Conservation (phyloP, 2,113 vertebrate species). For the Aplodontia rufa region DNA sequence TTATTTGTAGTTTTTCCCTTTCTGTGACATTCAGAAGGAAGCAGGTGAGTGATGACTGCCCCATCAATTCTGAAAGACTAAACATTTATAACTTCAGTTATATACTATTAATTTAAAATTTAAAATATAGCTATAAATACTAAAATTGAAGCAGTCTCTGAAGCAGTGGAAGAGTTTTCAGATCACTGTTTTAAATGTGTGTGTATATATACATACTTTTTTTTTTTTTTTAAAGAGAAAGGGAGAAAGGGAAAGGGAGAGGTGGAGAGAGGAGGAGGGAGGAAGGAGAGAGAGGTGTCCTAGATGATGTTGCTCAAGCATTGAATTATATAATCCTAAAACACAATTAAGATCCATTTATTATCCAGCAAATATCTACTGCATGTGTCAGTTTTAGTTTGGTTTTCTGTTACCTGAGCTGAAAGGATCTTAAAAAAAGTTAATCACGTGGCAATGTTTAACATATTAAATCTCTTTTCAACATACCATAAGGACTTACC, state of each 20-base stretch:
- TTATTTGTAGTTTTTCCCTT: not conserved
- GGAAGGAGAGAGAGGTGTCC: not conserved
- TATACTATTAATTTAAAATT: not conserved
- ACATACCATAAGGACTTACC: not conserved
- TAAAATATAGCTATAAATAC: constrained; percentile 22
- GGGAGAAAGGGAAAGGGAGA: too few relatives aligned
- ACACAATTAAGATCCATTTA: not conserved
- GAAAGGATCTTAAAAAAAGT: not conserved
- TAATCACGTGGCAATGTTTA: not conserved
- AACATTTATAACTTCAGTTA: not conserved
- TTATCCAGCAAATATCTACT: not conserved
- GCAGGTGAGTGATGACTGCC: not conserved
- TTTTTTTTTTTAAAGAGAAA: too few relatives aligned
- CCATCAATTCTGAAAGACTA: not conserved
- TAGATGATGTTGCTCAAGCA: not conserved
- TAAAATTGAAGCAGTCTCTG: constrained; percentile 32
- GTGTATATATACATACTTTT: too few relatives aligned
- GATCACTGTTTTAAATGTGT: constrained; percentile 1
- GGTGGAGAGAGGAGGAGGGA: not conserved
- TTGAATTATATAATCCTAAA: not conserved
- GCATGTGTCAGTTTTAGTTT: not conserved
- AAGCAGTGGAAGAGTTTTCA: not conserved
- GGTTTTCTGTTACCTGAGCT: not conserved
- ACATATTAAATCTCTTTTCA: not conserved
- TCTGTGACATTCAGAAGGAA: constrained; percentile 29